Conservation (phyloP, 2,888 invertebrate species). For the Linnaemya tessellans region DNA sequence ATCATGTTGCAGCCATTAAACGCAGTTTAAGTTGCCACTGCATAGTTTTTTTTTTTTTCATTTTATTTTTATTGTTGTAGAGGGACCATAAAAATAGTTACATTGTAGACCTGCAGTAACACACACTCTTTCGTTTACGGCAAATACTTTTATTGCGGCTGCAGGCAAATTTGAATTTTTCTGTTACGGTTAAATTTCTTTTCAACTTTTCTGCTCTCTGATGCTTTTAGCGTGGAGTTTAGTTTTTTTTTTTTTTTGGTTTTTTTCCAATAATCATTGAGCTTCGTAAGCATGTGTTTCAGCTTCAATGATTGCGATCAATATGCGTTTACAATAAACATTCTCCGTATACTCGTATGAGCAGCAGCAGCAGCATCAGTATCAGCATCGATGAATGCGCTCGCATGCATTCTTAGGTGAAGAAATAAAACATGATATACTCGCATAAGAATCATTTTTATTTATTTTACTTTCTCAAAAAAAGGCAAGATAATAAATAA, state of each 20-base stretch:
- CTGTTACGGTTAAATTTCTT: conserved; percentile 56
- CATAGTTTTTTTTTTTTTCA: conserved; percentile 15
- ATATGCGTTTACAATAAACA: conserved; percentile 68
- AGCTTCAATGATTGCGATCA: conserved; percentile 68
- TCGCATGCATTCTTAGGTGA: not conserved
- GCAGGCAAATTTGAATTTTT: conserved; percentile 60
- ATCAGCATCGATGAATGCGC: not conserved
- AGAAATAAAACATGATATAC: conserved; percentile 19
- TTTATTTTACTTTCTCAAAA: conserved; percentile 34
- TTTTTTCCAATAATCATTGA: conserved; percentile 56
- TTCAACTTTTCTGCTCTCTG: not conserved
- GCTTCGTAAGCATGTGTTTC: conserved; percentile 62
- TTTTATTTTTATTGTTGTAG: conserved; percentile 2
- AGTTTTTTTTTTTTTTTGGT: not conserved
- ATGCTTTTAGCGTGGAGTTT: not conserved
- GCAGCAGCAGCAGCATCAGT: not conserved
- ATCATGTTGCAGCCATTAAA: conserved; percentile 68
- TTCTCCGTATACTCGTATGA: conserved; percentile 53
- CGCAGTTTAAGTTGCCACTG: conserved; percentile 70
- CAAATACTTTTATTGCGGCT: conserved; percentile 30
- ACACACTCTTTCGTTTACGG: conserved; percentile 18
- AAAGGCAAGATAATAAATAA: conserved; percentile 30
- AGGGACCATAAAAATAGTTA: conserved; percentile 43
- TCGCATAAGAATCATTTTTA: conserved; percentile 14
- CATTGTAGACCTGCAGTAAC: conserved; percentile 8